Conservation (phyloP, 2,113 vertebrate species). For the Oncorhynchus keta region DNA sequence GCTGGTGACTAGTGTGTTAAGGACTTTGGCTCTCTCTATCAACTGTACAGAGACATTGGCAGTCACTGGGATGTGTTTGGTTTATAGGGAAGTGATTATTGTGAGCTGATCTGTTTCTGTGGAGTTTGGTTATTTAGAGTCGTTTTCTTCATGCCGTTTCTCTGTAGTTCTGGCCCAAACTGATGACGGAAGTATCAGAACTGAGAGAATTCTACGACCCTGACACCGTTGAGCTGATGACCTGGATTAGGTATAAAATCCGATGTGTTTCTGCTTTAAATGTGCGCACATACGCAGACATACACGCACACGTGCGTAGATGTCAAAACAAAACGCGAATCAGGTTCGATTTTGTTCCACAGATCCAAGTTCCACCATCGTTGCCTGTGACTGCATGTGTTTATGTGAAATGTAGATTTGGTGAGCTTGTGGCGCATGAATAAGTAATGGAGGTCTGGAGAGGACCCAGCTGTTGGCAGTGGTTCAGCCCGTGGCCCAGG, state of each 20-base stretch:
- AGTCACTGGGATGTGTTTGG: background rate
- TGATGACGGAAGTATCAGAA: conserved; percentile 91
- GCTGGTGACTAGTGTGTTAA: background rate
- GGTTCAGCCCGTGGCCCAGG: conserved; percentile 39
- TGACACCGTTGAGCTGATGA: conserved; percentile 98
- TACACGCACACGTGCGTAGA: background rate
- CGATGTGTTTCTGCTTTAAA: conserved; percentile 19
- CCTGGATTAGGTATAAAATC: conserved; percentile 95
- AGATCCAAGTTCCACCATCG: conserved; percentile 35
- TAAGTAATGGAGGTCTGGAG: conserved; percentile 59
- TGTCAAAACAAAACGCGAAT: conserved; percentile 42
- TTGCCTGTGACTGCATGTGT: conserved; percentile 12
- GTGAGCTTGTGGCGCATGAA: conserved; percentile 57
- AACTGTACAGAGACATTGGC: background rate
- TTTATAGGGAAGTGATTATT: background rate
- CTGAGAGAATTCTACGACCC: conserved; percentile 98
- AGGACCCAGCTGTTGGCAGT: conserved; percentile 62
- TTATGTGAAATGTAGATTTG: conserved; percentile 29
- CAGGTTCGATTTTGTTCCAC: conserved; percentile 50
- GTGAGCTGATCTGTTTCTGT: background rate
- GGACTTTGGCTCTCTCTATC: background rate
- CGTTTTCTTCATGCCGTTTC: background rate
- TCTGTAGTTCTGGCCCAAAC: conserved; percentile 88
- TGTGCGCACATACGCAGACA: conserved; percentile 33
- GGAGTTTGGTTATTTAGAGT: background rate